Base-by-base conservation (phyloP, 1,140 invertebrate genomes). In the Sminthurides bifidus region DNA sequence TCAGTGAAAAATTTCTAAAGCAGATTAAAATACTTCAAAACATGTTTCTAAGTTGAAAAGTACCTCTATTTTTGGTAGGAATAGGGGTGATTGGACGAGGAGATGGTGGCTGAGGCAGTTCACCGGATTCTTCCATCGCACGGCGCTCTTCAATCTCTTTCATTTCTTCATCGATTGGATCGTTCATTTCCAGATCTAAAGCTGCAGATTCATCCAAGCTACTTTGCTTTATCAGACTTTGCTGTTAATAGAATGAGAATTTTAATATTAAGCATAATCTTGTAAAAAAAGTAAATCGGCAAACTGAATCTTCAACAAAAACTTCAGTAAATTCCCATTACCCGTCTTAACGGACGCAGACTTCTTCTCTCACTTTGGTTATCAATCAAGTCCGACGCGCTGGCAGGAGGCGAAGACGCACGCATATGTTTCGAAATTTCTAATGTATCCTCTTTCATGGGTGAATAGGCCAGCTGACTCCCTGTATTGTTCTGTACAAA, bases 361-460 rank as follows among this genome's bases (percentile, higher is more conserved):
- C 79, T 82, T 60, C 81, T 77, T 65, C 83, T 83, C 60, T 82
- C 80, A 72, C 88, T 89, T 72, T 89, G 86, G 56, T 82, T 82
- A 70, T 96, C 92, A 43, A 95, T 73, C 57, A 94, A 79, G 72
- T 96, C 92, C 24, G 85, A 82, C 33, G 90, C 90, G 73, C 85
- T 92, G 1, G 88, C 84, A 14, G 93, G 93, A 23, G 93, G 93
- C 17, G 92, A 94, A 50, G 91, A 91, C 1, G 94, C 85, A 66
- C 92, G 74, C 91, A 98, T 96, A 40, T 80, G 82, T 67, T 83
- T 83, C 1, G 90, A 85, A 10, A 97, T 83, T 74, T 95, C 88
- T 59, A 95, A 77, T 8, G 92, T 93, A 71, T 98, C 92, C 74
- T 97, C 92, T 59, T 83, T 82, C 49, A 84, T 71, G 23, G 81